Evolutionary conservation across 2,888 invertebrate species (phyloP), one percentile per base, ranked within the genome.

Genomic region (Pharmacophagus antenor): DNA sequence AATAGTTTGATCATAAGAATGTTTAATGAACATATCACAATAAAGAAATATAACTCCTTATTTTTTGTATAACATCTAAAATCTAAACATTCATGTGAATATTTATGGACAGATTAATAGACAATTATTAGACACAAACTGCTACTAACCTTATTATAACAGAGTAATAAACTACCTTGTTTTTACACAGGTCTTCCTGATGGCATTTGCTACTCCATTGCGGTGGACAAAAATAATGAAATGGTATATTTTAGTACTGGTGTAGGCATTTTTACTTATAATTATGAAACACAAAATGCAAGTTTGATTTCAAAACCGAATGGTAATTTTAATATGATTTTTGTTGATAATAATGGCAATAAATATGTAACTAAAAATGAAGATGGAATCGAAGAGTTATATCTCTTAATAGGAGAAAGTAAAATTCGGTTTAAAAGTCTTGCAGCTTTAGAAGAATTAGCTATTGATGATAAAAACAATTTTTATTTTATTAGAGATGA

Each of bases 191-290:
- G 87, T 63, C 72, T 87, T 65, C 87, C 88, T 3, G 75, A 81
- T 56, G 77, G 79, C 7, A 67, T 73, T 21, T 81, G 85, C 64
- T 86, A 86, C 66, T 87, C 87, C 1, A 71, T 88, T 54, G 88
- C 88, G 4, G 66, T 86, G 17, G 86, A 87, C 65, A 78, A 77
- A 63, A 80, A 76, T 23, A 70, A 77, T 21, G 63, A 69, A 0
- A 77, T 77, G 64, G 82, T 87, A 10, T 88, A 80, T 66, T 85
- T 88, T 58, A 87, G 85, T 8, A 87, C 88, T 20, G 79, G 72
- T n/a, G 70, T 74, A 58, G 88, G 88, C 22, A 78, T 88, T 58
- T 88, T 71, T 63, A 64, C 58, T 10, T 88, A 84, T 65, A 73
- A 80, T 65, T 84, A 88, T 50, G 74, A 80, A 56, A 70, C 70